Conservation (phyloP, 2,797 vertebrate species). For the Anolis apletophallus region DNA sequence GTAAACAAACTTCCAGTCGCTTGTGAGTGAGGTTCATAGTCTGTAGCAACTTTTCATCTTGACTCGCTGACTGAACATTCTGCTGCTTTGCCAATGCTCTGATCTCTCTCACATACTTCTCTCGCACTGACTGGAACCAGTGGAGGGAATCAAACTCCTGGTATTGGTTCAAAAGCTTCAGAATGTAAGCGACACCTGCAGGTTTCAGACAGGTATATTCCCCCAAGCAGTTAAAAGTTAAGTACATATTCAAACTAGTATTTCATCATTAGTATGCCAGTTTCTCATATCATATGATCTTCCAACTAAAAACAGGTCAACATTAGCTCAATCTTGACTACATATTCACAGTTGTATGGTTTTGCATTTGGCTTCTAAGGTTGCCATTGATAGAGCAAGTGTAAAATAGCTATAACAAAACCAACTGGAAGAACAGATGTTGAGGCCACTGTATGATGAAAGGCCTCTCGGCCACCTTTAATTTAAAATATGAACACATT, state of each 20-base stretch:
- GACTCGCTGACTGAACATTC: conserved; percentile 88
- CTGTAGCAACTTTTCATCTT: conserved; percentile 96
- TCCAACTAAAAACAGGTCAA: neutral
- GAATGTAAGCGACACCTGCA: conserved; percentile 95
- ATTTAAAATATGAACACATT: neutral
- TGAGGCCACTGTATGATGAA: neutral
- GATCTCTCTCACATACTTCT: conserved; percentile 95
- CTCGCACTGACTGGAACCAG: conserved; percentile 98
- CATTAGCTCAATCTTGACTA: neutral
- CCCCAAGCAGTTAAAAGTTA: conserved; percentile 14
- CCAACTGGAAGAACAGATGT: neutral
- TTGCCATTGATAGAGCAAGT: neutral
- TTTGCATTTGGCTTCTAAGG: neutral
- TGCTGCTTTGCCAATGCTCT: conserved; percentile 94
- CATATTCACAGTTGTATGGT: neutral
- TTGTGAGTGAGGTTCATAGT: conserved; percentile 99
- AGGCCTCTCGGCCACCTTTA: neutral
- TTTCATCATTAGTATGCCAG: neutral
- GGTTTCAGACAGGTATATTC: conserved; percentile 46
- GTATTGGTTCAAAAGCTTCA: conserved; percentile 98
- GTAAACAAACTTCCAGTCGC: conserved; percentile 92
- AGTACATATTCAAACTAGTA: neutral
- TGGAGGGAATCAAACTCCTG: conserved; percentile 98
- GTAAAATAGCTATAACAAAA: neutral
- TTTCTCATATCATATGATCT: neutral